Base-by-base conservation (phyloP, 2,113 vertebrate species). In the Tetrax tetrax region DNA sequence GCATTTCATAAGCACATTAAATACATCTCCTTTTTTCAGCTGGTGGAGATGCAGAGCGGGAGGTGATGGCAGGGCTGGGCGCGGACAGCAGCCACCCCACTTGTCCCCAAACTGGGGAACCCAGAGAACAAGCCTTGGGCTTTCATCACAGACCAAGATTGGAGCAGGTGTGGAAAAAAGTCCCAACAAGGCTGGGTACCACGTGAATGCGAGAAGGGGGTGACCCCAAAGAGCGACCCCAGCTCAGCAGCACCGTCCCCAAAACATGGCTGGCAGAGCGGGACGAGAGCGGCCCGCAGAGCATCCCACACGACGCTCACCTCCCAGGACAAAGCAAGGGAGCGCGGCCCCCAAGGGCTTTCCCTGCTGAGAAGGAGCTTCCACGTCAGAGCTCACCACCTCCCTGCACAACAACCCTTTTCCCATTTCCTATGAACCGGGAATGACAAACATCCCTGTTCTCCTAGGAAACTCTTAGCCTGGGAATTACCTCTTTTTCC, bases 141-240 rank as follows among this genome's bases (percentile, higher is more conserved):
- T 51, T 50, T 48, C 51, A 24, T 3, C 35, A 29, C 0, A 1
- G 33, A 25, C 37, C 31, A 43, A 22, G 1, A 1, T 24, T 31
- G 82, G 48, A 84, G 57, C 37, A 63, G 33, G 21, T 1, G 2
- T 22, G 59, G 17, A 38, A 38, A 48, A 85, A 38, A 65, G 18
- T n/a, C 27, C 10, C 28, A 14, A 0, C 2, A 60, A 48, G 38
- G 69, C 41, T 38, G 41, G n/a, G 51, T 15, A 38, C 70, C 60
- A 22, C 3, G 15, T 6, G 38, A 10, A 14, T 2, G 22, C 19
- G n/a, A 23, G 70, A 38, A 28, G 1, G 14, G 41, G n/a, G 50
- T 56, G 50, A 48, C 24, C 43, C 71, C 51, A 12, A 14, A 48
- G 71, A 15, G 61, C 6, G 18, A 19, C 15, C 29, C 41, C 29